These are phyloP conservation scores for Plectropomus leopardus DNA, from an alignment of 2,113 vertebrate genomes.

Conservation along the genomic window DNA sequence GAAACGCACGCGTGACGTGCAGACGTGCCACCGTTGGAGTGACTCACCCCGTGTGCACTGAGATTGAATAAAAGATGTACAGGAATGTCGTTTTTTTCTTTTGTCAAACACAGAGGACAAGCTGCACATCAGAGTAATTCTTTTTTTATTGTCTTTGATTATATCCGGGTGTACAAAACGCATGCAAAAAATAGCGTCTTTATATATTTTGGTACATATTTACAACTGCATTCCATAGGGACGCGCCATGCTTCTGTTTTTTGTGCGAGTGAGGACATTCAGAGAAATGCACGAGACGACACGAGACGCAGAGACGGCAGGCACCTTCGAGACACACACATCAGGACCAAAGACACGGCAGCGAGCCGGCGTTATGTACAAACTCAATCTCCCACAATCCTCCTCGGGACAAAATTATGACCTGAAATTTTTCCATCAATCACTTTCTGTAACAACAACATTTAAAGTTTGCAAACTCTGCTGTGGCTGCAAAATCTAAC, in stretches of 20 bases:
- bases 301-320: constrained; percentile 57
- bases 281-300: constrained; percentile 65
- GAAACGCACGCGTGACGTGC: not conserved
- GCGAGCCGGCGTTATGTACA: constrained; percentile 31
- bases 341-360: constrained; percentile 44
- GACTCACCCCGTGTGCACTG: constrained; percentile 22
- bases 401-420: constrained; percentile 8
- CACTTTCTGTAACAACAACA: not conserved
- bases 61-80: constrained; percentile 58
- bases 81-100: not conserved
- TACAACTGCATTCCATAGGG: constrained; percentile 80
- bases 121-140: not conserved
- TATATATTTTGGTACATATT: constrained; percentile 86
- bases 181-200: constrained; percentile 89
- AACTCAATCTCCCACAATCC: constrained; percentile 21
- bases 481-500: not conserved
- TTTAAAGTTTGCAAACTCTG: not conserved
- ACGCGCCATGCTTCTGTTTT: constrained; percentile 77
- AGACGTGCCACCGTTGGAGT: constrained; percentile 6
- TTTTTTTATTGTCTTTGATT: constrained; percentile 78
- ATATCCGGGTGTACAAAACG: constrained; percentile 86
- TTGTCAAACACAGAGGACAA: not conserved
- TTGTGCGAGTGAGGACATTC: constrained; percentile 70
- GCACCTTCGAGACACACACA: constrained; percentile 29
- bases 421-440: constrained; percentile 12